Evolutionary conservation across 2,797 vertebrate genomes (phyloP), one percentile per base, ranked within the genome.

Genomic region (Sebastes vulpes): DNA sequence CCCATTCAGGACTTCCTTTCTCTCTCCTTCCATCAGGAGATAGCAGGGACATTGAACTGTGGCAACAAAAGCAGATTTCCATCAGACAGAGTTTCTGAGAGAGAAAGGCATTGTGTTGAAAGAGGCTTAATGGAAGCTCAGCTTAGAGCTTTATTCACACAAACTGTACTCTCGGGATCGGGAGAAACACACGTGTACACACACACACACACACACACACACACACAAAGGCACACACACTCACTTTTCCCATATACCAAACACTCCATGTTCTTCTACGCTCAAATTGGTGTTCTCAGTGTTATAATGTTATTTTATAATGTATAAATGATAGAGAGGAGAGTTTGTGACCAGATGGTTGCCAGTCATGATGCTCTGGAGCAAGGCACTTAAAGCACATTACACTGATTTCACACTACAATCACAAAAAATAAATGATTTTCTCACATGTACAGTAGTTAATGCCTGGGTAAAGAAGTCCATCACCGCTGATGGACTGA

Each of bases 41-140:
- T 92, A 92, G 87, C 89, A 80, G 81, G 82, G 89, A 94, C 91
- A 92, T 93, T 92, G 90, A 93, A 86, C 75, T 78, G 89, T n/a
- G 12, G 89, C 87, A 94, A 94, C 95, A 96, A 95, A 96, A 93
- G 93, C 89, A 93, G 92, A 94, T 94, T 95, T 95, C 92, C 89
- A 94, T 95, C 93, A 95, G 76, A 77, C 90, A 87, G 78, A 73
- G 84, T 89, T 91, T 90, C 85, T 86, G 87, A 90, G 92, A 85
- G 88, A 90, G 88, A 88, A 83, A 56, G 77, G 66, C 79, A 90
- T 92, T 94, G 94, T 94, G 93, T 81, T 90, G 91, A 93, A 89
- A 91, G 82, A 85, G 82, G 87, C 89, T 89, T 93, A 95, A 95
- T 95, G 93, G 94, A 94, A 77, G 90, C 92, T 80, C 82, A 81